Evolutionary conservation across 2,888 invertebrate genomes (phyloP).

Genomic region (Parapristionchus giblindavisi): DNA sequence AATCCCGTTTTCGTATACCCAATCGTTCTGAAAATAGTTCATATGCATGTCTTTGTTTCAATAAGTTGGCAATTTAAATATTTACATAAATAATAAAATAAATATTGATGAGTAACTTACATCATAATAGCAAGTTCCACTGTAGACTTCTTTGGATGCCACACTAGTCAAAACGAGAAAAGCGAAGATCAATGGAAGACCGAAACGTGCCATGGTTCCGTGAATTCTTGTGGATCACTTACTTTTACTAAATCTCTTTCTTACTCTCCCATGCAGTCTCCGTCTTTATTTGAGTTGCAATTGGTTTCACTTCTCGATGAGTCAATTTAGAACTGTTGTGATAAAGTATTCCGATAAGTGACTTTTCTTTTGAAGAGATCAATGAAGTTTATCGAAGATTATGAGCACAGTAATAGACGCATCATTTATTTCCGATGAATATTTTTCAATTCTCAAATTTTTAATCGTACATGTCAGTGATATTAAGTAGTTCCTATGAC

Average conservation of each 20-base stretch:
- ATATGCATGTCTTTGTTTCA: background rate
- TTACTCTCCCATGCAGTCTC: too few relatives aligned
- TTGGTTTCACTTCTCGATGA: too few relatives aligned
- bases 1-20: conserved; percentile 8
- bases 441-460: conserved; percentile 17
- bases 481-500: too few relatives aligned
- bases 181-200: background rate
- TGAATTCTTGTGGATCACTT: too few relatives aligned
- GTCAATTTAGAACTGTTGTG: too few relatives aligned
- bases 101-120: background rate
- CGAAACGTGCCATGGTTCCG: too few relatives aligned
- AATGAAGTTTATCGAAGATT: too few relatives aligned
- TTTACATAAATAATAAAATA: background rate
- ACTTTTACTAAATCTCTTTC: too few relatives aligned
- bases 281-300: too few relatives aligned
- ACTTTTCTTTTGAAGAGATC: too few relatives aligned
- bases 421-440: background rate
- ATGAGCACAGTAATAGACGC: background rate
- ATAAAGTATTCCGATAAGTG: too few relatives aligned
- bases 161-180: background rate
- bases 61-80: background rate
- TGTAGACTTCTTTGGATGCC: conserved; percentile 1
- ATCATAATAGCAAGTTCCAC: conserved; percentile 9
- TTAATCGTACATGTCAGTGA: too few relatives aligned
- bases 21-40: background rate